Conservation (phyloP, 2,113 vertebrate species). For the Calypte anna region DNA sequence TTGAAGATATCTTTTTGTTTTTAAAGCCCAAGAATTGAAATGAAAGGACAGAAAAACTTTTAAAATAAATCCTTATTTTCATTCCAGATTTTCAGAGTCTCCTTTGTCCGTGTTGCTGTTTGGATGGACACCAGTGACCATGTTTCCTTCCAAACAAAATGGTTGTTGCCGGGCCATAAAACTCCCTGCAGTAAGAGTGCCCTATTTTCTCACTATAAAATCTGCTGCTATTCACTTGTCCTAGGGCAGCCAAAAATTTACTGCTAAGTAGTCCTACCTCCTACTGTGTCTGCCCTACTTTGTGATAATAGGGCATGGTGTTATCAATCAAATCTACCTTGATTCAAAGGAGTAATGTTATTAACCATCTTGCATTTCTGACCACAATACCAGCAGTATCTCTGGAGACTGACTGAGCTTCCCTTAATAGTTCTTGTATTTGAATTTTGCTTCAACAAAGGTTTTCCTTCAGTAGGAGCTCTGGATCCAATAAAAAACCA, state of each 20-base stretch:
- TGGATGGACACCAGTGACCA: neutral
- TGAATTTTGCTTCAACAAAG: neutral
- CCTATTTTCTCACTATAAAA: conserved; percentile 40
- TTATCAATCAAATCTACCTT: neutral
- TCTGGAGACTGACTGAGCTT: neutral
- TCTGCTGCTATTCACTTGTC: conserved; percentile 12
- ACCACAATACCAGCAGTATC: neutral
- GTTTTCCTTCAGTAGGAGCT: neutral
- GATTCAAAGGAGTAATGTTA: neutral
- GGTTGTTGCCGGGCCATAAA: neutral
- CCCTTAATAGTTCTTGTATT: neutral
- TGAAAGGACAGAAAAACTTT: neutral
- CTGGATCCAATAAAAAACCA: neutral
- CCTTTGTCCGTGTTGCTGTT: neutral
- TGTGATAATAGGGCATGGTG: neutral
- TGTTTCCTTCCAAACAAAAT: neutral
- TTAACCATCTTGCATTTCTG: neutral
- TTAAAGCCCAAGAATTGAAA: neutral
- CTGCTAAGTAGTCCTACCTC: neutral
- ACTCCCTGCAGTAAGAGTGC: neutral
- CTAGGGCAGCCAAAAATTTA: conserved; percentile 22
- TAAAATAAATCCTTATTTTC: neutral
- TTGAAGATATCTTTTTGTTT: neutral
- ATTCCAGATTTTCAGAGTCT: neutral
- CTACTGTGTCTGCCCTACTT: conserved; percentile 42